Base-by-base conservation (phyloP, 2,113 vertebrate genomes). In the Tympanuchus pallidicinctus region DNA sequence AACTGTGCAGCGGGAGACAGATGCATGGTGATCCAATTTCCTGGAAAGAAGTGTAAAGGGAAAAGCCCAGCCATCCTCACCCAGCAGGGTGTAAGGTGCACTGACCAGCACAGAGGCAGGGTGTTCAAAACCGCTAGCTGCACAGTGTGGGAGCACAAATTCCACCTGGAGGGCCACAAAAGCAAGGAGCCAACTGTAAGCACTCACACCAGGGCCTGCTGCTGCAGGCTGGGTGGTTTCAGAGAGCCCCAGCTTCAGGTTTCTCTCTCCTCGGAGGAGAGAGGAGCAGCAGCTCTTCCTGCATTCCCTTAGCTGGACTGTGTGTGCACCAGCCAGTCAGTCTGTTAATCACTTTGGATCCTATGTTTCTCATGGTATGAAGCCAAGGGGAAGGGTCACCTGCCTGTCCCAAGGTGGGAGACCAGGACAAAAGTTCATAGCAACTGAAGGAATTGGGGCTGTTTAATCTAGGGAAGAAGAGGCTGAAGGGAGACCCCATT, bases 41-140 rank as follows among this genome's bases (percentile, higher is more conserved):
- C 42, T 4, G 45, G 16, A 20, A 22, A 71, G 48, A 52, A 71
- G 17, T 12, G 5, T 28, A 28, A 52, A 14, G 1, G 32, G 54
- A 91, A 71, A 75, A 43, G 3, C 2, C 14, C 12, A 50, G 6
- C 11, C 42, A 61, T 21, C 25, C 75, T 75, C 11, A 1, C 9
- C 8, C 80, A 84, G 61, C 48, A 66, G 43, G 34, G 59, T 48
- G 3, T 1, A 71, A 66, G 6, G 7, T 25, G 13, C 10, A 3
- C 30, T 13, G 42, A n/a, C 28, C n/a, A 52, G 15, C 34, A 52
- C 18, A 25, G 2, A 8, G 0, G 2, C 38, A 38, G 43, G 17
- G 11, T n/a, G 10, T 16, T 27, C n/a, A 27, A 65, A 5, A n/a
- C 5, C 3, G 8, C 71, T 69, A 88, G 63, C 63, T 76, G 69